These are phyloP conservation scores for Eurois occulta DNA, from an alignment of 2,888 invertebrate species.

Conservation along the genomic window DNA sequence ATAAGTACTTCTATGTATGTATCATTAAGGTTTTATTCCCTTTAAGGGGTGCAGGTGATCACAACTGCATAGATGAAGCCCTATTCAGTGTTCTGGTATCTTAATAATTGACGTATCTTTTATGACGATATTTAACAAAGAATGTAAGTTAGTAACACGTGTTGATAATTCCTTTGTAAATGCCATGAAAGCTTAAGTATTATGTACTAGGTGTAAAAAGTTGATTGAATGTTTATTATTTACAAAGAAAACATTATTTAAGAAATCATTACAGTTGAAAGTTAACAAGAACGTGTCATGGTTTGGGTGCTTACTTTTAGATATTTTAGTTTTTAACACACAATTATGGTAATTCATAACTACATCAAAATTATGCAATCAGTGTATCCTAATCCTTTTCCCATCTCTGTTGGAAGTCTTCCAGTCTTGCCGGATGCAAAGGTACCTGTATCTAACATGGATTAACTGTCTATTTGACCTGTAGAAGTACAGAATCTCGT, in stretches of 20 bases:
- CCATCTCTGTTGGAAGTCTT: too few species aligned
- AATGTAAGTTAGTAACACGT: conserved; percentile 21
- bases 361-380: too few species aligned
- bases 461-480: too few species aligned
- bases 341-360: too few species aligned
- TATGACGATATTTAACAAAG: background rate
- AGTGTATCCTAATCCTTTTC: too few species aligned
- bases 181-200: background rate
- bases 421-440: too few species aligned
- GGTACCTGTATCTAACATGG: too few species aligned
- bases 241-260: background rate
- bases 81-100: conserved; percentile 21
- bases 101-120: conserved; percentile 20
- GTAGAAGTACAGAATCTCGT: too few species aligned
- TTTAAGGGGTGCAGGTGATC: conserved; percentile 32
- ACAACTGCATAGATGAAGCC: background rate
- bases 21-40: background rate
- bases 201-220: background rate
- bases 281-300: background rate
- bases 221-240: background rate
- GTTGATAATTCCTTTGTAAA: conserved; percentile 10
- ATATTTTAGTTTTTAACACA: too few species aligned
- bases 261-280: background rate
- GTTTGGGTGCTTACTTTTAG: background rate
- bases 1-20: background rate